Evolutionary conservation across 1,140 invertebrate genomes (phyloP).

Genomic region (Drosophila mauritiana): DNA sequence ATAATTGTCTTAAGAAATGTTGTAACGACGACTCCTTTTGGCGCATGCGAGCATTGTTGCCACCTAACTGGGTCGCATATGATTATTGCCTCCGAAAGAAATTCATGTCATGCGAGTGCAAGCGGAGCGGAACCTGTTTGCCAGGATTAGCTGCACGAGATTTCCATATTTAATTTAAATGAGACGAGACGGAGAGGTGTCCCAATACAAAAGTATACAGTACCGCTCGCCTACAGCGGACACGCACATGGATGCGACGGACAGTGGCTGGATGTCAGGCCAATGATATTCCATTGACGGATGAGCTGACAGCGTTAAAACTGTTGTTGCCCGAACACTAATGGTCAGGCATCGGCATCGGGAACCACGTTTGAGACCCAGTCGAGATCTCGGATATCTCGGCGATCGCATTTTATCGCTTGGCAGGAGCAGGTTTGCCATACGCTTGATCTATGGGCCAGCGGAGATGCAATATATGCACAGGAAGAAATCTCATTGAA

Average conservation of each 20-base stretch:
- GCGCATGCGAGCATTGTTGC: conserved; percentile 16
- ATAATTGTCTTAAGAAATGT: neutral
- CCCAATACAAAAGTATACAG: neutral
- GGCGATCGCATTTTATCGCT: conserved; percentile 68
- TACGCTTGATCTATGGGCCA: conserved; percentile 75
- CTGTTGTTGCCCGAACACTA: conserved; percentile 84
- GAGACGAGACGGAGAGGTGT: conserved; percentile 40
- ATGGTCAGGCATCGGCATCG: conserved; percentile 63
- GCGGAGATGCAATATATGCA: conserved; percentile 35
- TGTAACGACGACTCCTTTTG: conserved; percentile 24
- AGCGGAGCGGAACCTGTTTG: conserved; percentile 52
- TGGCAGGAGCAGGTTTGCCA: conserved; percentile 61
- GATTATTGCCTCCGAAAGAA: conserved; percentile 66
- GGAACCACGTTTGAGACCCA: conserved; percentile 2
- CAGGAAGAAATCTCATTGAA: neutral
- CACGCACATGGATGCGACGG: conserved; percentile 46
- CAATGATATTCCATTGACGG: conserved; percentile 84
- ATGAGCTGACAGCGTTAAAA: conserved; percentile 85
- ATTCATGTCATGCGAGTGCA: conserved; percentile 56
- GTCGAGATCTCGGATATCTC: conserved; percentile 43
- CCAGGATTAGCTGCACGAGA: conserved; percentile 81
- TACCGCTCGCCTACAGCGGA: conserved; percentile 41
- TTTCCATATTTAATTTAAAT: conserved; percentile 84
- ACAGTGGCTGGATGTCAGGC: conserved; percentile 77
- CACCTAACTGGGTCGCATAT: conserved; percentile 64